Base-by-base conservation (phyloP, 2,888 invertebrate species). In the Bibio marci region DNA sequence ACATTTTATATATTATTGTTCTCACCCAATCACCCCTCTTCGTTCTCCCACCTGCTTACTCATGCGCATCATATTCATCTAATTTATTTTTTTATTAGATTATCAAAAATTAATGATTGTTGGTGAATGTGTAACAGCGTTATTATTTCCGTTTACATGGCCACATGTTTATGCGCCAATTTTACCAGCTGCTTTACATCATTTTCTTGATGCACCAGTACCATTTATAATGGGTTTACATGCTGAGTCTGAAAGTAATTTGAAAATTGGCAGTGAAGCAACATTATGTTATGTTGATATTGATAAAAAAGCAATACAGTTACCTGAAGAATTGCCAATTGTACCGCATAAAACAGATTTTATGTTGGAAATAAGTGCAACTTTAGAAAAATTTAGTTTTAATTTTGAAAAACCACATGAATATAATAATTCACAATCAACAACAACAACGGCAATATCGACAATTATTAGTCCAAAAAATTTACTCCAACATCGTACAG, bases 121-220 rank as follows among this genome's bases (percentile, higher is more conserved):
- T 13, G 87, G 95, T 5, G 98, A 98, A 64, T 83, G 91, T 51
- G 74, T 95, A 49, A 83, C 82, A 3, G 72, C 86, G 0, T 66
- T 98, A 18, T 65, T 95, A 30, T 83, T 95, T 53, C 98, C 98
- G 2, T 98, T 97, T 58, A 70, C 78, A 19, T 98, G 98, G 98
- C 92, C 94, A 38, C 95, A 98, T 61, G 95, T 98, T 3, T 98
- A 98, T 63, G 98, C 97, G 43, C 98, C 98, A 22, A 94, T 98
- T 54, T 67, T 98, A 50, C 98, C 98, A 2, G 86, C 92, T 37
- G 82, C 88, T 14, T 66, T 94, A 44, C 82, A 88, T 59, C 92
- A 95, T 57, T 98, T 98, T 63, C 71, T 98, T 35, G 98, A 99
- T 64, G 98, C 98, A 5, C 98, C 98, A 1, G 95, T 98, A 39